Evolutionary conservation across 1,140 invertebrate species (phyloP), one percentile per base, ranked within the genome.

Genomic region (Nomia melanderi): DNA sequence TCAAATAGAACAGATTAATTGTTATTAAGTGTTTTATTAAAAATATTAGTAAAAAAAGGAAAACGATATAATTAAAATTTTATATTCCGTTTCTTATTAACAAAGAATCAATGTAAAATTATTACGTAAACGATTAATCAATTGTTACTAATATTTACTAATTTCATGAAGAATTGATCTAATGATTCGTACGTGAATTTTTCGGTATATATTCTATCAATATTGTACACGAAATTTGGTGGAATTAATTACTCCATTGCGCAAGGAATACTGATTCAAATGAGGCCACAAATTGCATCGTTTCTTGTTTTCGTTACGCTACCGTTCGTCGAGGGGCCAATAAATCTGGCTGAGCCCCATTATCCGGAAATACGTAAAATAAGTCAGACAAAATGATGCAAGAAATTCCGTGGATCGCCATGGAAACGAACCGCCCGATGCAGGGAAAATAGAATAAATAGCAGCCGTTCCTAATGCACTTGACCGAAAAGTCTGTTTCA

Each of bases 401-500:
- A 74, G 50, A 39, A 65, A 74, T 66, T 65, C 41, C 41, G n/a
- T 27, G 14, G 8, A 17, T 14, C 20, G 2, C 31, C 17, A n/a
- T 14, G 69, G 17, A 29, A 14, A 27, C 47, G 64, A 25, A 39
- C 60, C 12, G 12, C 4, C 57, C n/a, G 12, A 1, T 29, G n/a
- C 14, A 2, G 11, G 17, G 9, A 1, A 14, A 31, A 29, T 25
- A 33, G 47, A 74, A 41, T 65, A 74, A 56, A 50, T 50, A n/a
- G 47, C 27, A 5, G 25, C 33, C 41, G 27, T 41, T 31, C 66
- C 64, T 67, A 72, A 81, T 72, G 39, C 29, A 50, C 62, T 77
- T 77, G 54, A 57, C 65, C 65, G 44, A 72, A 57, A 59, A 59
- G 63, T 82, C 56, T 82, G 79, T 82, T 77, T 81, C 23, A 8